Percentiles rank a stretch among this genome's conserved stretches.
These are phyloP conservation scores for Ascaphus truei DNA, from an alignment of 2,113 vertebrate species.

Conservation along the genomic window DNA sequence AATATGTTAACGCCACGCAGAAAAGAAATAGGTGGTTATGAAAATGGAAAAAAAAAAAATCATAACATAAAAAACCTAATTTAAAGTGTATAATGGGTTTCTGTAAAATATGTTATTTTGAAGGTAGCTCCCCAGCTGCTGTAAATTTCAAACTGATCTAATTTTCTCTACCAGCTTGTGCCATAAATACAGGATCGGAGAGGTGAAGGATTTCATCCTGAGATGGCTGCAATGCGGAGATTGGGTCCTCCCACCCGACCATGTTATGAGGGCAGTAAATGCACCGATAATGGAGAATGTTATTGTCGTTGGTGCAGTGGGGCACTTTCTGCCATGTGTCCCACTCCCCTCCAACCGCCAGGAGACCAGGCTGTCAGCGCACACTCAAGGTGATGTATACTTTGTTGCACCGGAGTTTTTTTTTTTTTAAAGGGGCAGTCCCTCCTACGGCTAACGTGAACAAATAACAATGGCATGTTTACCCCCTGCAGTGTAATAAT, in stretches of 20 bases:
- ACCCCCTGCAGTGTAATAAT: too few relatives aligned
- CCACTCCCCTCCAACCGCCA: not conserved
- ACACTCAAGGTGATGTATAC: not conserved
- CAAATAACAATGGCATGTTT: too few relatives aligned
- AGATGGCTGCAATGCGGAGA: constrained; percentile 16
- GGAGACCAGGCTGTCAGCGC: not conserved
- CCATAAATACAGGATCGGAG: constrained; percentile 16
- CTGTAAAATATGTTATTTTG: too few relatives aligned
- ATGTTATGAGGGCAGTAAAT: constrained; percentile 1
- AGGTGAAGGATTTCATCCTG: constrained; percentile 30
- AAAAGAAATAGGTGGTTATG: too few relatives aligned
- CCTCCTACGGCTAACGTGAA: too few relatives aligned
- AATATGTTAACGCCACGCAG: too few relatives aligned
- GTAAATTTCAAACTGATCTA: constrained; percentile 27
- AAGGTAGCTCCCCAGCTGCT: too few relatives aligned
- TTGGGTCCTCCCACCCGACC: constrained; percentile 7
- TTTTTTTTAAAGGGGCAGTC: too few relatives aligned
- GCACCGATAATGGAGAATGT: constrained; percentile 7
- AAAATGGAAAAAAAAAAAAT: too few relatives aligned
- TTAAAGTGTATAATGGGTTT: too few relatives aligned
- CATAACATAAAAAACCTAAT: too few relatives aligned
- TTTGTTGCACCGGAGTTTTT: too few relatives aligned
- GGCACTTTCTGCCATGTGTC: not conserved
- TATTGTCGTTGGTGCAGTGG: constrained; percentile 20
- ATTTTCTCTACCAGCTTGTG: constrained; percentile 7